These are phyloP conservation scores for Polietes domitor DNA, from an alignment of 2,888 invertebrate genomes.

Conservation along the genomic window DNA sequence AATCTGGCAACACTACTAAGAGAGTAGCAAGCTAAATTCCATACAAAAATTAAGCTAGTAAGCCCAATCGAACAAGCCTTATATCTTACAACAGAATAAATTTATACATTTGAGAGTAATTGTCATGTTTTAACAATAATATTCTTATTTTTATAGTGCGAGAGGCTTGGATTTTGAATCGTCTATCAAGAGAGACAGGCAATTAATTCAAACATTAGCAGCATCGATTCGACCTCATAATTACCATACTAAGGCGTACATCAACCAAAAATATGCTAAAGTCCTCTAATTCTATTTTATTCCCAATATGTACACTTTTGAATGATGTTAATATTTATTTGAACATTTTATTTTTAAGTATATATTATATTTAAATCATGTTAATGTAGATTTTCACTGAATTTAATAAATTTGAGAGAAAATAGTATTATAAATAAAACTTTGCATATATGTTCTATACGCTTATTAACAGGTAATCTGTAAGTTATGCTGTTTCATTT, in stretches of 20 bases:
- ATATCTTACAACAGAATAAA: no score
- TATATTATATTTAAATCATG: conserved; percentile 31
- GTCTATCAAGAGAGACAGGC: conserved; percentile 81
- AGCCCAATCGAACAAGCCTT: no score
- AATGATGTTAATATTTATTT: conserved; percentile 61
- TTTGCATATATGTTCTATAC: background rate
- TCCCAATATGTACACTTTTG: conserved; percentile 25
- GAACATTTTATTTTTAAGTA: conserved; percentile 54
- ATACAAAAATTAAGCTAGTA: no score
- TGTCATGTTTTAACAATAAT: background rate
- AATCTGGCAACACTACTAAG: no score
- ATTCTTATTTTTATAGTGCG: conserved; percentile 69
- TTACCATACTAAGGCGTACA: conserved; percentile 88
- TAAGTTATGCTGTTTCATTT: no score
- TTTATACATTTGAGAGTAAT: no score
- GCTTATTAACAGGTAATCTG: no score
- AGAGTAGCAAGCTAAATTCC: no score
- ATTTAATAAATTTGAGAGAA: conserved; percentile 48
- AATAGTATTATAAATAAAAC: conserved; percentile 21
- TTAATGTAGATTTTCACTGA: conserved; percentile 55
- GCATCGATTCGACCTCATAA: conserved; percentile 87
- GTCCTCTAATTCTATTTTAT: conserved; percentile 75
- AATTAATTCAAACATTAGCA: conserved; percentile 84
- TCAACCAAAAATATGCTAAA: conserved; percentile 87
- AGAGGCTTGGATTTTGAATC: conserved; percentile 72